Conservation (phyloP, 2,113 vertebrate species). For the Lophochroa leadbeateri region DNA sequence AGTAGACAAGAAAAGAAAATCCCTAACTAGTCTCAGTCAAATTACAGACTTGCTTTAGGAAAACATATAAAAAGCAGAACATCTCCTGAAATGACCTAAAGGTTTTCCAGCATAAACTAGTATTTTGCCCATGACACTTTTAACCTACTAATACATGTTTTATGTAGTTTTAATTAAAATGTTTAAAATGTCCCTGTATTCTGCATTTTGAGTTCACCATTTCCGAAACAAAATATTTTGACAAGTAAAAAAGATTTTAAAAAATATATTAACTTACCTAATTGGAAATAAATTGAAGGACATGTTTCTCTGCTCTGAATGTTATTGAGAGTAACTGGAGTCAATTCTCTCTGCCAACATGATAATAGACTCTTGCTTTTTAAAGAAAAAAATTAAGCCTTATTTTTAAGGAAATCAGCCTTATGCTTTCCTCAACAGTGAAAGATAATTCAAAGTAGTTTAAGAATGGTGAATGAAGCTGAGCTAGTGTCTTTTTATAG, state of each 20-base stretch:
- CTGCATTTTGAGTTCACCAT: not conserved
- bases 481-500: not conserved
- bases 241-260: not conserved
- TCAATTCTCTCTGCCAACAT: not conserved
- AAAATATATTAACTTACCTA: not conserved
- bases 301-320: not conserved
- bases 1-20: slow-evolving; percentile 35
- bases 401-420: not conserved
- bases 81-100: not conserved
- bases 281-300: not conserved
- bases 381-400: not conserved
- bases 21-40: not conserved
- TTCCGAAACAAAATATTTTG: not conserved
- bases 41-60: slow-evolving; percentile 41
- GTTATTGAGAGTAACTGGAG: not conserved
- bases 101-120: not conserved
- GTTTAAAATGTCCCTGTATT: not conserved
- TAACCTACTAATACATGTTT: not conserved
- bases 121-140: not conserved
- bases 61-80: not conserved
- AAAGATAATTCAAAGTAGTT: not conserved
- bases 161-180: not conserved
- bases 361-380: not conserved
- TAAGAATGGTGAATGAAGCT: not conserved
- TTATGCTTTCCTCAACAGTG: not conserved